Conservation (phyloP, 2,888 invertebrate genomes). For the Eristalis pertinax region DNA sequence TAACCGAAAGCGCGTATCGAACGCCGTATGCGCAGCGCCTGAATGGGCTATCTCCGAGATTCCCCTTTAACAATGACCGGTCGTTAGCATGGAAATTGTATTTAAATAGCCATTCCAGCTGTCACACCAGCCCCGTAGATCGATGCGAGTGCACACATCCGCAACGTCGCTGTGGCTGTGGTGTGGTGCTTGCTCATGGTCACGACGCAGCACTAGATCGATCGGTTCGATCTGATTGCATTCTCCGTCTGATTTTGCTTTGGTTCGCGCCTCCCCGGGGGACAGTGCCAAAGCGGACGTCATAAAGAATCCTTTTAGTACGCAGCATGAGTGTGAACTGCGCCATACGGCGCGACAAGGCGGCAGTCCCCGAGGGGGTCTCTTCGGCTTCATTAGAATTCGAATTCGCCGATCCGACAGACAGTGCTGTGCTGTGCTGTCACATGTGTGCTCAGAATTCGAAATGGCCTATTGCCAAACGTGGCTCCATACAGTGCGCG, state of each 20-base stretch:
- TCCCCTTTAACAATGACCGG: neutral
- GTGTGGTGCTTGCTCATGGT: neutral
- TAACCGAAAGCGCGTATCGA: neutral
- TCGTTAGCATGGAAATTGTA: conserved; percentile 15
- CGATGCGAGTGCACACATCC: neutral
- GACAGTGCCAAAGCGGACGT: neutral
- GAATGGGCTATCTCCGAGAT: neutral
- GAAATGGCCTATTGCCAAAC: conserved; percentile 10
- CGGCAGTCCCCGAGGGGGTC: too few relatives aligned
- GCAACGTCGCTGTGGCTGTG: neutral
- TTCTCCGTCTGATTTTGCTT: neutral
- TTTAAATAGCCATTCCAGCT: neutral
- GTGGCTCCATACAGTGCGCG: conserved; percentile 4
- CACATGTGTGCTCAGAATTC: neutral
- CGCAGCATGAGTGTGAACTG: neutral
- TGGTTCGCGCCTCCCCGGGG: neutral
- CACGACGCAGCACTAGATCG: neutral
- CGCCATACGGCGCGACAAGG: neutral
- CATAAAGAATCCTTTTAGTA: conserved; percentile 16
- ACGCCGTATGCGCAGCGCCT: neutral
- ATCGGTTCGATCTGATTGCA: neutral
- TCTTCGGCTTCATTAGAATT: conserved; percentile 22
- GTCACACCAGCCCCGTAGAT: neutral
- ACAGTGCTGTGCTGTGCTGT: conserved; percentile 3
- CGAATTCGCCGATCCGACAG: conserved; percentile 18